Conservation (phyloP, 2,113 vertebrate genomes). For the Donacobius atricapilla region DNA sequence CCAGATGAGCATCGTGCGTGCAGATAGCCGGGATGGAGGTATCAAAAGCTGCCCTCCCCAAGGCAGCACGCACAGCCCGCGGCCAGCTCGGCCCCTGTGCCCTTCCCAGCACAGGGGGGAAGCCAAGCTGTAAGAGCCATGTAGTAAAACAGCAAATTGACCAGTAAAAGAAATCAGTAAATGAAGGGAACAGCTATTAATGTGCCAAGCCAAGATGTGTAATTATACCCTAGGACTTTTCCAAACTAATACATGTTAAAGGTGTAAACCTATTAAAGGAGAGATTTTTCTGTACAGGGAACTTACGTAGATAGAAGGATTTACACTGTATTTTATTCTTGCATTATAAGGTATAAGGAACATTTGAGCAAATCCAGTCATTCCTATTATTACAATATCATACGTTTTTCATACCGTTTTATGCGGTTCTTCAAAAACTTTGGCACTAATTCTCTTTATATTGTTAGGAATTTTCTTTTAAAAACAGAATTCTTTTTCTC, state of each 20-base stretch:
- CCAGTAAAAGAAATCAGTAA: conserved; percentile 67
- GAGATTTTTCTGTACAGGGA: conserved; percentile 57
- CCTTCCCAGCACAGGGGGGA: not conserved
- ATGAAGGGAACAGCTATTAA: conserved; percentile 66
- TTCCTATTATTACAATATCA: conserved; percentile 57
- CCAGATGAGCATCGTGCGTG: accelerated
- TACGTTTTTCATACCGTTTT: conserved; percentile 48
- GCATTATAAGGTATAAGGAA: conserved; percentile 57
- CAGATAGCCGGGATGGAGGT: not conserved
- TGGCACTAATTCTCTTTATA: conserved; percentile 58
- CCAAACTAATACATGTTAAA: conserved; percentile 65
- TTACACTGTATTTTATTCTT: conserved; percentile 63
- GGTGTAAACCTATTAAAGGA: conserved; percentile 69
- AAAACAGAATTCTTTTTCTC: conserved; percentile 53
- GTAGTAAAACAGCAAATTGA: conserved; percentile 60
- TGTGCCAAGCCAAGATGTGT: conserved; percentile 58
- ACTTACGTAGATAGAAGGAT: conserved; percentile 65
- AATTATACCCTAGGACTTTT: conserved; percentile 64
- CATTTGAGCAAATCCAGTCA: conserved; percentile 59
- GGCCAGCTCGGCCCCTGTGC: not conserved
- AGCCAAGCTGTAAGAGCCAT: not conserved
- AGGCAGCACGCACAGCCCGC: not conserved
- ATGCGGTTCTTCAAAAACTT: conserved; percentile 45
- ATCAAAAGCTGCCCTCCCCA: not conserved
- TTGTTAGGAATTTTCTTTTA: conserved; percentile 58